phyloP scores from a whole-genome alignment of 2,888 invertebrate genomes.

The Helleia helle region DNA sequence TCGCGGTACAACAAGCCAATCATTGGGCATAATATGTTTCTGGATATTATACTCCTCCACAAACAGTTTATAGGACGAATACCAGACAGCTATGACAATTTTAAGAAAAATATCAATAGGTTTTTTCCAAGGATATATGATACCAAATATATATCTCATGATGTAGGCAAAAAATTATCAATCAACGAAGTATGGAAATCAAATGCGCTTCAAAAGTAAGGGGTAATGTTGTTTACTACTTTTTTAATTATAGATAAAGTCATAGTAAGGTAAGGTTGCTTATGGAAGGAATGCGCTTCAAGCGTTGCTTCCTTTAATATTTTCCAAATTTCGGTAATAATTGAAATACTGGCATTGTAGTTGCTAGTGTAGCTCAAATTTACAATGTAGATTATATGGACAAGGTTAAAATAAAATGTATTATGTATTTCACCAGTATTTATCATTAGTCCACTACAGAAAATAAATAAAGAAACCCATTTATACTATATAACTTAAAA shows the following conservation, averaged over 20 bases:
- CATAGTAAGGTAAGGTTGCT: no score
- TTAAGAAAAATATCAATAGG: conserved; percentile 75
- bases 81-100: conserved; percentile 76
- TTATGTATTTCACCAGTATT: no score
- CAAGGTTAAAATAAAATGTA: no score
- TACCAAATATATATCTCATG: conserved; percentile 80
- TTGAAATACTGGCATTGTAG: no score
- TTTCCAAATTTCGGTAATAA: no score
- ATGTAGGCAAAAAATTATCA: conserved; percentile 54
- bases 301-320: no score
- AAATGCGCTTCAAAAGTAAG: conserved; percentile 67
- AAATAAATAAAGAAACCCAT: no score
- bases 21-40: conserved; percentile 82
- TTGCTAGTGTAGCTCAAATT: no score
- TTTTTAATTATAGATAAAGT: not conserved
- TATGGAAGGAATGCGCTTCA: no score
- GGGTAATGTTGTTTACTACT: conserved; percentile 18
- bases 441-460: no score
- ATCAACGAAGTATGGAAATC: conserved; percentile 65
- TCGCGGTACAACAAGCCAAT: conserved; percentile 77
- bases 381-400: no score
- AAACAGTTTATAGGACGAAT: conserved; percentile 81
- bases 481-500: no score
- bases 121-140: conserved; percentile 82
- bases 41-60: conserved; percentile 80